Evolutionary conservation across 2,888 invertebrate genomes (phyloP), one percentile per base, ranked within the genome.

Genomic region (Carpatolechia fugitivella): DNA sequence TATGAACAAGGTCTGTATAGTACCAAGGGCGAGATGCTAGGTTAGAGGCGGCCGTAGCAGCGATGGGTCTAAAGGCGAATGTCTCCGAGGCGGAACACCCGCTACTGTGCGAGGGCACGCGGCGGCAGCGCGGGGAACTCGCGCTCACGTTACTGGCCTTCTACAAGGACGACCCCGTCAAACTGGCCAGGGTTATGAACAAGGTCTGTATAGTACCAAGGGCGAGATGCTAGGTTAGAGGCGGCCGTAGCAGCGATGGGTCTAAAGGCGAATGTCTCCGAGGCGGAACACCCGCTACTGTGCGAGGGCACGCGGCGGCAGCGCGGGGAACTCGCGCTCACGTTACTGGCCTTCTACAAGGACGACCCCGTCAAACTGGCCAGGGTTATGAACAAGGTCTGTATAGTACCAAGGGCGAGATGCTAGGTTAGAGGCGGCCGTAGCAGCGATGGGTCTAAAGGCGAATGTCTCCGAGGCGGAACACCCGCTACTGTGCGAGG

Each of bases 21-120:
- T n/a, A n/a, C n/a, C n/a, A n/a, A n/a, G n/a, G 99, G 99, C 81
- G 98, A 98, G 82, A 92, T 93, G 55, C 89, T 99, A 36, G 99
- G 98, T 4, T 99, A 82, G 98, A 99, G 82, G 98, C 99, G 1
- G 97, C 98, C 0, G 98, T 99, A 0, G 96, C 98, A 1, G 97
- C 98, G 0, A 86, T 99, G 40, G 98, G 98, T 0, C 85, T 99
- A 57, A 99, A 99, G 81, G 97, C 98, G 0, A 98, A 98, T 75
- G 97, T 99, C 0, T 97, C 98, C 0, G 99, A 99, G 80, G 98
- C 98, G 0, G 99, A 99, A 67, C 99, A 99, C 91, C 99, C 99
- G 0, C 81, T 99, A 53, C 90, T 99, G 1, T 99, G 99, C 80
- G 99, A 99, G 82, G 99, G 98, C 51, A 97, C 98, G 1, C 90